Percentiles rank a stretch among this genome's conserved stretches.
phyloP scores from a whole-genome alignment of 37 sponge, comb jelly and placozoan genomes.

The Chondrosia reniformis region DNA sequence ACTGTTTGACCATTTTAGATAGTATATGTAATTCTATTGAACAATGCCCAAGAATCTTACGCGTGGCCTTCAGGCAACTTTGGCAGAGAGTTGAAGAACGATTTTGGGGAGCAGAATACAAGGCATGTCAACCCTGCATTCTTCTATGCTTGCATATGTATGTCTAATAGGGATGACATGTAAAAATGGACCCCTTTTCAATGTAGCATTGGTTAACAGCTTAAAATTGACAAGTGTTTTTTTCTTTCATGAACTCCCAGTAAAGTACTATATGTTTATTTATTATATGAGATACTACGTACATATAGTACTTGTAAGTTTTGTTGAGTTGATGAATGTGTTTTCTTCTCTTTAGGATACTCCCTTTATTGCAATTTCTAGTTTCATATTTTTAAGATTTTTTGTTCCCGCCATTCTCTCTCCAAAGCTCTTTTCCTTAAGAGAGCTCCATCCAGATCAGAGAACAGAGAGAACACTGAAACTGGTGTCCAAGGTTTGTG shows the following conservation, averaged over 20 bases:
- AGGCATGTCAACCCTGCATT: slow-evolving; percentile 25
- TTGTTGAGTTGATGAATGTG: background rate
- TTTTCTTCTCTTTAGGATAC: slow-evolving; percentile 44
- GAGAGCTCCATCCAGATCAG: slow-evolving; percentile 81
- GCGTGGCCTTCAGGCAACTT: slow-evolving; percentile 67
- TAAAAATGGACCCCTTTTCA: too few relatives aligned
- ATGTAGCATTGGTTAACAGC: too few relatives aligned
- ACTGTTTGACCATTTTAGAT: slow-evolving; percentile 48
- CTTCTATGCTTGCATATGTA: too few relatives aligned
- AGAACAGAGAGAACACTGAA: slow-evolving; percentile 87
- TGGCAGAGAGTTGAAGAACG: slow-evolving; percentile 58
- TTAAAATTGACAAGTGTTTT: too few relatives aligned
- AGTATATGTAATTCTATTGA: slow-evolving; percentile 57
- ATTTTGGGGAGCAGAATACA: slow-evolving; percentile 40
- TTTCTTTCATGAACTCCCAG: too few relatives aligned
- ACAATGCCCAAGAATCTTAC: slow-evolving; percentile 62
- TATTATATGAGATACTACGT: too few relatives aligned
- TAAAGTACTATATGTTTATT: too few relatives aligned
- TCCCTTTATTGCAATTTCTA: slow-evolving; percentile 75
- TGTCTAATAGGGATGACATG: too few relatives aligned
- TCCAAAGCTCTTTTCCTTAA: slow-evolving; percentile 89
- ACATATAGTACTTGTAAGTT: too few relatives aligned
- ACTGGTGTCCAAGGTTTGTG: slow-evolving; percentile 82
- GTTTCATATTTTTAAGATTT: slow-evolving; percentile 92
- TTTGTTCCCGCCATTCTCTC: slow-evolving; percentile 92